phyloP scores from a whole-genome alignment of 2,113 vertebrate genomes.

The Coreoperca whiteheadi region DNA sequence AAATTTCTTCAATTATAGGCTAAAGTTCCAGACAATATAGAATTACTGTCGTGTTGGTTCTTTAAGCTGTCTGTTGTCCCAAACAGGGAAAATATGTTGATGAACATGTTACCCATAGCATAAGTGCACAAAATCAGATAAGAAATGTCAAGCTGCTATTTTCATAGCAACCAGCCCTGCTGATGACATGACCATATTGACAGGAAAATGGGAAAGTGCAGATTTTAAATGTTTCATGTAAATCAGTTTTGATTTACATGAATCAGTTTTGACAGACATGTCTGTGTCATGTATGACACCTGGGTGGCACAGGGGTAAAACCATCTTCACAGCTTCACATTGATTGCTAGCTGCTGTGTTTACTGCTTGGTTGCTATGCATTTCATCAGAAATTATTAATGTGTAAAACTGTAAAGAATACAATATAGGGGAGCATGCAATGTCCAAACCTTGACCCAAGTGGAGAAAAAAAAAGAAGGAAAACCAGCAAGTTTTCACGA shows the following conservation, averaged over 20 bases:
- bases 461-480: neutral
- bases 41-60: neutral
- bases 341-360: neutral
- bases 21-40: neutral
- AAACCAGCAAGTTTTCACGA: neutral
- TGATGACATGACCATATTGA: neutral
- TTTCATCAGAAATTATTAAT: slow-evolving; percentile 11
- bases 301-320: neutral
- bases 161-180: neutral
- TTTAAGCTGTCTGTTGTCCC: neutral
- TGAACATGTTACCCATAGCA: neutral
- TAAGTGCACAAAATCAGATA: neutral
- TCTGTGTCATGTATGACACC: neutral
- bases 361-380: neutral
- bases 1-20: neutral
- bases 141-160: slow-evolving; percentile 28
- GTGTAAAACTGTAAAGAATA: neutral
- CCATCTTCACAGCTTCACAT: neutral
- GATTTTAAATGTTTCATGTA: slow-evolving; percentile 39
- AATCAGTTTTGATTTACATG: slow-evolving; percentile 23
- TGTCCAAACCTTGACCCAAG: slow-evolving; percentile 3
- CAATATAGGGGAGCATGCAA: neutral
- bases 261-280: slow-evolving; percentile 29
- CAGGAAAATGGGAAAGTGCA: neutral
- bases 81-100: neutral